Conservation (phyloP, 2,888 invertebrate species). For the Parnassius mnemosyne region DNA sequence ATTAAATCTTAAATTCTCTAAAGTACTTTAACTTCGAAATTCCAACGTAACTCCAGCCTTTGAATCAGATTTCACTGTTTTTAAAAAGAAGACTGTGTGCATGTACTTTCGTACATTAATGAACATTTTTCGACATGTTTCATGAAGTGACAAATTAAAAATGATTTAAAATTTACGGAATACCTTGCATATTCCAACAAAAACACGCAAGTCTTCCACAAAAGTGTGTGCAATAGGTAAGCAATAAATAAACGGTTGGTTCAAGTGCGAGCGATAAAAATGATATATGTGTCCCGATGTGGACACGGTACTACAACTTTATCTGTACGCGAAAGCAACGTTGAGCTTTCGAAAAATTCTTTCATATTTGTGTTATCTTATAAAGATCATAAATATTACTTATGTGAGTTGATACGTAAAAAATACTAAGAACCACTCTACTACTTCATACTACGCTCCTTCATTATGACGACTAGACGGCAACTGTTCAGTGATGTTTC, state of each 20-base stretch:
- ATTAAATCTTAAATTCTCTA: too few relatives aligned
- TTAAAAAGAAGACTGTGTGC: too few relatives aligned
- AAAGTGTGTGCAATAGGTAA: constrained; percentile 75
- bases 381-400: constrained; percentile 12
- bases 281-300: constrained; percentile 72
- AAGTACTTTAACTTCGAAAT: too few relatives aligned
- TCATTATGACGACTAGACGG: too few relatives aligned
- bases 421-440: too few relatives aligned
- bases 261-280: constrained; percentile 77
- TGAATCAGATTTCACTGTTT: too few relatives aligned
- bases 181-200: constrained; percentile 18
- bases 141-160: too few relatives aligned
- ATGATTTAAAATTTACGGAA: constrained; percentile 9
- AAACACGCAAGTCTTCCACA: constrained; percentile 48
- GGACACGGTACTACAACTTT: constrained; percentile 65
- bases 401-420: background rate
- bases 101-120: too few relatives aligned
- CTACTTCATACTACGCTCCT: too few relatives aligned
- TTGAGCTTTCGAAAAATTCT: constrained; percentile 26
- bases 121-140: too few relatives aligned
- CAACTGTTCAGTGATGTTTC: too few relatives aligned
- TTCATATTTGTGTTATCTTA: constrained; percentile 15
- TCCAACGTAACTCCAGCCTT: too few relatives aligned
- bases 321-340: constrained; percentile 62
- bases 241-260: constrained; percentile 75